Base-by-base conservation (phyloP, 2,797 vertebrate genomes). In the Sebastes diaconus region DNA sequence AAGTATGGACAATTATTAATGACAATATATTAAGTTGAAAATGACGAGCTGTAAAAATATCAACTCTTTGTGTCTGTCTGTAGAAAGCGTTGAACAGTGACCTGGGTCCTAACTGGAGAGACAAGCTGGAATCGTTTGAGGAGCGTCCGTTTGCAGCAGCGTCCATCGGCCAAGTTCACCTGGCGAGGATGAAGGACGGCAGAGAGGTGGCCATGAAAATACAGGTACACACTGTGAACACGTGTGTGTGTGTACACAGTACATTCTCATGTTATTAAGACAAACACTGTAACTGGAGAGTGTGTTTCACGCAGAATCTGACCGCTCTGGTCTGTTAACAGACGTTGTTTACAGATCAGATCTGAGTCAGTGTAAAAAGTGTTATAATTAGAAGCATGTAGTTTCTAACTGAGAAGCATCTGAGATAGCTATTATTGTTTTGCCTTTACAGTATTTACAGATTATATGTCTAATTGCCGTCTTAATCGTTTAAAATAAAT, bases 201-300 rank as follows among this genome's bases (percentile, higher is more conserved):
- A 95, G 96, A 2, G 98, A 99, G 92, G 98, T 99, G 88, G 98
- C 98, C 91, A 99, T 99, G 98, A 99, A 99, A 95, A 99, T 99
- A 88, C 98, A 99, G 97, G 98, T 99, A 67, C 54, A 18, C 18
- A 2, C 10, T 25, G 36, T 39, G 30, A 67, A n/a, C 25, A 0
- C n/a, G 36, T 60, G 57, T 29, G 52, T n/a, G n/a, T 76, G 30
- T 67, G 2, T 29, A 20, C 5, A n/a, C 25, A 16, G 2, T 2
- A 30, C 22, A 6, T 57, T 73, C 54, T 10, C 1, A 4, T 84
- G 66, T 88, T 83, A 9, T 63, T 24, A 77, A 13, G 24, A 42
- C 18, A 79, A 87, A 79, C 77, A 77, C 29, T 58, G 63, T 46
- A 24, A 54, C 68, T 54, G 14, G 11, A 63, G 25, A 50, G 29